A percentile compares a stretch with the other conserved stretches of the same genome.
Evolutionary conservation across 2,888 invertebrate genomes (phyloP).

Genomic region (Dryomyza anilis): DNA sequence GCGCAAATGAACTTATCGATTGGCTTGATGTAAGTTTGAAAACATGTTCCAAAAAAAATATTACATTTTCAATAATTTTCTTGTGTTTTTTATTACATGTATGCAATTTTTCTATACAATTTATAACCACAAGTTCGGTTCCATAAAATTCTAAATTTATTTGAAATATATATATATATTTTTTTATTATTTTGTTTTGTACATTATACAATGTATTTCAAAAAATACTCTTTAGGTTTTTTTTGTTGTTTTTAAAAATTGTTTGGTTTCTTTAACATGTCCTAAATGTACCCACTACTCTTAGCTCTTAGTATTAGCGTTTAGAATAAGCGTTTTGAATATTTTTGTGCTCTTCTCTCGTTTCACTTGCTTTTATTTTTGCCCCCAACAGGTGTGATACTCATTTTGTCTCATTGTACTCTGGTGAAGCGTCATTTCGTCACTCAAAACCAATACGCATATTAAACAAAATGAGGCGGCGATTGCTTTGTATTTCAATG

Average conservation of each 20-base stretch:
- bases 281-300: background rate
- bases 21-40: constrained; percentile 57
- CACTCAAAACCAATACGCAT: too few relatives aligned
- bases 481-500: background rate
- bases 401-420: constrained; percentile 16
- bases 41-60: background rate
- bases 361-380: constrained; percentile 20
- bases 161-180: background rate
- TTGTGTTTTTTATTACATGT: background rate
- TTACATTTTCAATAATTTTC: background rate
- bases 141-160: background rate
- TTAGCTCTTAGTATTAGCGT: background rate
- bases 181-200: background rate
- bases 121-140: background rate
- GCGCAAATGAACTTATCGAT: constrained; percentile 55
- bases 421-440: background rate
- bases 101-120: background rate
- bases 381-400: constrained; percentile 31
- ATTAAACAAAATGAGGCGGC: background rate
- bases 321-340: too few relatives aligned
- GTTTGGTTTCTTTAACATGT: too few relatives aligned
- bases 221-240: background rate
- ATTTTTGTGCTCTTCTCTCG: too few relatives aligned
- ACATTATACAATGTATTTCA: background rate
- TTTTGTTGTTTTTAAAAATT: constrained; percentile 7